Conservation (phyloP, 2,888 invertebrate species). For the Lepidocyrtoides sp. region DNA sequence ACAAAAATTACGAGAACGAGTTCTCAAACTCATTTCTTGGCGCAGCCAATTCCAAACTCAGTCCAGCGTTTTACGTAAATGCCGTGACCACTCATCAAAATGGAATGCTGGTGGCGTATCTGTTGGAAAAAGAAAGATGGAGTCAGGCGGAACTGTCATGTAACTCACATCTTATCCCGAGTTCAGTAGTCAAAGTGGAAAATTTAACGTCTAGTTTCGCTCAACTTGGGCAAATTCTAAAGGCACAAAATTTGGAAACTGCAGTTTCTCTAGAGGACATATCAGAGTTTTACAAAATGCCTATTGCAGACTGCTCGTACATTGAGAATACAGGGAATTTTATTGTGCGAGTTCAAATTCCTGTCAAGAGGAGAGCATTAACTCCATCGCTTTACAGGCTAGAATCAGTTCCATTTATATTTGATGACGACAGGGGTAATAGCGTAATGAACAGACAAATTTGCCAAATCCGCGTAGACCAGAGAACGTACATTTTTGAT, state of each 20-base stretch:
- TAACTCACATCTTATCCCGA: slow-evolving; percentile 75
- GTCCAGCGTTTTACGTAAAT: slow-evolving; percentile 84
- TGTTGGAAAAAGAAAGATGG: slow-evolving; percentile 83
- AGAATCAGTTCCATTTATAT: slow-evolving; percentile 80
- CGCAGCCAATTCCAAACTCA: slow-evolving; percentile 69
- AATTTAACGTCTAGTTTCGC: slow-evolving; percentile 78
- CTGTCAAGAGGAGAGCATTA: slow-evolving; percentile 59
- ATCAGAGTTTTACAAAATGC: slow-evolving; percentile 78
- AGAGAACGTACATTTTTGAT: slow-evolving; percentile 77
- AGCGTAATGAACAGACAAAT: slow-evolving; percentile 57
- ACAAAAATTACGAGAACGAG: slow-evolving; percentile 81
- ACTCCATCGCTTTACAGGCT: slow-evolving; percentile 71
- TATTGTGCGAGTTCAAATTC: slow-evolving; percentile 79
- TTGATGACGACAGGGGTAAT: slow-evolving; percentile 68
- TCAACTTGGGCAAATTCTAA: slow-evolving; percentile 55
- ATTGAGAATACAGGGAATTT: slow-evolving; percentile 78
- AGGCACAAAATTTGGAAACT: slow-evolving; percentile 22
- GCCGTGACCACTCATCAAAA: slow-evolving; percentile 83
- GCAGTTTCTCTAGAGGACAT: slow-evolving; percentile 73
- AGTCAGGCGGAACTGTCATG: slow-evolving; percentile 80
- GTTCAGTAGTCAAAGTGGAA: slow-evolving; percentile 64
- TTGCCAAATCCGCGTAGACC: slow-evolving; percentile 73
- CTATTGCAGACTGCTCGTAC: slow-evolving; percentile 82
- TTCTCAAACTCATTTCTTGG: slow-evolving; percentile 80
- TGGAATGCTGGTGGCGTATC: slow-evolving; percentile 81